Evolutionary conservation across 2,113 vertebrate species (phyloP), one percentile per base, ranked within the genome.

Genomic region (Grallaria varia): DNA sequence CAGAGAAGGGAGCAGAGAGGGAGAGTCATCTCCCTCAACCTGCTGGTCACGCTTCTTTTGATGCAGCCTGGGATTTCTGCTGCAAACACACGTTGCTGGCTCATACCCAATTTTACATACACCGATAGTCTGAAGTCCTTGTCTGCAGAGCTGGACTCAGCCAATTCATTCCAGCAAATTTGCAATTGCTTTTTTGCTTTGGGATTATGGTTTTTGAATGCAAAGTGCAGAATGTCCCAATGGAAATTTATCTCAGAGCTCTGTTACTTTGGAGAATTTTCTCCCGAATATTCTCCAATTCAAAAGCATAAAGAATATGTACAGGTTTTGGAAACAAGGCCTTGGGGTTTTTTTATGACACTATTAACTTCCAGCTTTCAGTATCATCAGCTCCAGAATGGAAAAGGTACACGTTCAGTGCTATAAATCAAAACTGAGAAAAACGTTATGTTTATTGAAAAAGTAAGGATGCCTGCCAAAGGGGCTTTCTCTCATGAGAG

Each of bases 391-490:
- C 69, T 95, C 30, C 55, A 77, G 75, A 89, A 80, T 90, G 84
- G 88, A 95, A 97, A 94, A 89, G 76, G 90, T 72, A 77, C 68
- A 63, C 10, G 16, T 96, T 90, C 84, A 83, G 42, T 37, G 52
- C 84, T 83, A 64, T 96, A 96, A 96, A 90, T 97, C 93, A 94
- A 95, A 93, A 74, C 39, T 40, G 56, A 93, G 85, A 78, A 96
- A 97, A 95, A 85, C n/a, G 60, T 87, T 69, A 35, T 80, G 80
- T 87, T 95, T 96, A 92, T 76, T 85, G 80, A 75, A 90, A 89
- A 84, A 87, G 37, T 24, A 67, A 81, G 62, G 59, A 81, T 73
- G 33, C 53, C 75, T 97, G 91, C 94, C 96, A 96, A 94, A 87
- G 87, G 73, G 24, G 67, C 66, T 75, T 93, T 93, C 42, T 96